Conservation (phyloP, 2,888 invertebrate species). For the Tipula vernalis region DNA sequence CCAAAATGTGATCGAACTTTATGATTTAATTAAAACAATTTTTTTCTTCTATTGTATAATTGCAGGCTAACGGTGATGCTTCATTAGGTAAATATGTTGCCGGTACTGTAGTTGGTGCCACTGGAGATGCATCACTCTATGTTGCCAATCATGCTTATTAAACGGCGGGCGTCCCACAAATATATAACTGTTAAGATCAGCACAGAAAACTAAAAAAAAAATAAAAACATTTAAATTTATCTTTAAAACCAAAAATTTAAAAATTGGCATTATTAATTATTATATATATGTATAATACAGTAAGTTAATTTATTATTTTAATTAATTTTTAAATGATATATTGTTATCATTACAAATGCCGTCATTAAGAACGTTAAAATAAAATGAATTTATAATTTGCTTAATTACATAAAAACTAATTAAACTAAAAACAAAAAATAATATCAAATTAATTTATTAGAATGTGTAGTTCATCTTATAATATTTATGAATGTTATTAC, state of each 20-base stretch:
- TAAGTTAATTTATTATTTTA: conserved; percentile 4
- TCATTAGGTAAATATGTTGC: conserved; percentile 80
- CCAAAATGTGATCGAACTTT: not conserved
- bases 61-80: conserved; percentile 85
- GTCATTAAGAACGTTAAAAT: not conserved
- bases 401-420: not conserved
- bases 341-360: not conserved
- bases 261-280: not conserved
- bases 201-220: not conserved
- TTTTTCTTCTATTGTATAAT: conserved; percentile 18
- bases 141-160: conserved; percentile 96
- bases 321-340: not conserved
- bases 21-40: not conserved
- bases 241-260: not conserved
- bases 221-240: not conserved
- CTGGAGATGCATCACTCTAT: conserved; percentile 79
- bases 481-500: not conserved
- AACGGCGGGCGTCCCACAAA: conserved; percentile 21
- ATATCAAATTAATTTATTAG: not conserved
- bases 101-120: conserved; percentile 75
- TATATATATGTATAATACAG: not conserved
- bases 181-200: not conserved
- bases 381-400: not conserved
- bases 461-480: not conserved
- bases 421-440: not conserved